Evolutionary conservation across 2,797 vertebrate species (phyloP).

Genomic region (Lacerta agilis): DNA sequence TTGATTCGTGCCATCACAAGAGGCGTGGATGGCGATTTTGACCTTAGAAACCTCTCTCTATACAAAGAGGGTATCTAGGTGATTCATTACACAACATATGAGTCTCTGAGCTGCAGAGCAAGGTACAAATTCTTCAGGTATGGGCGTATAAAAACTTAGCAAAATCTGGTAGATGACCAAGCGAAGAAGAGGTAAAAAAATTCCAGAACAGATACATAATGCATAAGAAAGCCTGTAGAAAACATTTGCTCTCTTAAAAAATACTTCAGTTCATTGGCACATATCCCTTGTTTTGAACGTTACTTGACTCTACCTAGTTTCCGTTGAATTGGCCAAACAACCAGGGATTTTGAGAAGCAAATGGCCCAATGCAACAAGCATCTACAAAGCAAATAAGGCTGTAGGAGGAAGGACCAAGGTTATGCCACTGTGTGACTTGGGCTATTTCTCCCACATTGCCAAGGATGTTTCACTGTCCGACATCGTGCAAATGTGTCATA

Average conservation of each 20-base stretch:
- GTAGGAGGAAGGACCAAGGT: background rate
- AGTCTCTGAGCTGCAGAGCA: background rate
- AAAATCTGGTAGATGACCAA: background rate
- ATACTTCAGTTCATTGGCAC: background rate
- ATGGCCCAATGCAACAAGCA: background rate
- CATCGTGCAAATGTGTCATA: background rate
- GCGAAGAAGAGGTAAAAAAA: background rate
- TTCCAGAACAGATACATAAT: background rate
- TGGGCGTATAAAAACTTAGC: background rate
- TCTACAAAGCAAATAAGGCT: background rate
- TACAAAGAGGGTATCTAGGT: background rate
- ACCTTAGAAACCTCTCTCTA: background rate
- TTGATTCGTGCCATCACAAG: background rate
- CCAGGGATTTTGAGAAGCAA: no score
- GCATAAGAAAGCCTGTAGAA: background rate
- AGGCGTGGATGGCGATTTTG: background rate
- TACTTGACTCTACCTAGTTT: background rate
- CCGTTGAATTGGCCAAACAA: background rate
- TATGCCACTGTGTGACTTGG: background rate
- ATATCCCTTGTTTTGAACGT: no score
- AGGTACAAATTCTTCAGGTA: background rate
- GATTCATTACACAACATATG: background rate
- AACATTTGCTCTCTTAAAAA: background rate
- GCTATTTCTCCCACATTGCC: background rate
- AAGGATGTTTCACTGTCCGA: background rate